A percentile compares a stretch with the other conserved stretches of the same genome.
These are phyloP conservation scores for Cinclus mexicanus DNA, from an alignment of 2,113 vertebrate species.

Conservation along the genomic window DNA sequence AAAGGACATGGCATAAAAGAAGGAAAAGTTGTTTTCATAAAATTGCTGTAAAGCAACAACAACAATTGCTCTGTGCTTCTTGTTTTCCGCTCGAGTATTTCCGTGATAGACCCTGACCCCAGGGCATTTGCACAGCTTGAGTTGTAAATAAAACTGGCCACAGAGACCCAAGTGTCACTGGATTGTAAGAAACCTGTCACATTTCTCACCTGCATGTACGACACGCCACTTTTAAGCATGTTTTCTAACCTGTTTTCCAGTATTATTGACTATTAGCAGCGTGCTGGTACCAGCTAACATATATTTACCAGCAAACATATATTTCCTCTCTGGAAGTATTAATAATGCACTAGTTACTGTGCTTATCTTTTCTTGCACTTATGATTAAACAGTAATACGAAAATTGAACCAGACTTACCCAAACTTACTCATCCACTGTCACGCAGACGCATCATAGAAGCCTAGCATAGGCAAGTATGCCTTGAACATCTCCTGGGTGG, in stretches of 20 bases:
- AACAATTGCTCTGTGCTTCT: too few species aligned
- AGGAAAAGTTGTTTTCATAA: neutral
- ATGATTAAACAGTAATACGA: rapidly evolving
- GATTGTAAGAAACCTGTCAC: neutral
- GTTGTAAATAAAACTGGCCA: neutral
- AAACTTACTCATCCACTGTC: too few species aligned
- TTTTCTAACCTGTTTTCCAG: neutral
- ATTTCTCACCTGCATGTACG: neutral
- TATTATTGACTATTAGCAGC: neutral
- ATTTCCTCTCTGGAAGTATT: neutral
- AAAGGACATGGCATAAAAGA: rapidly evolving
- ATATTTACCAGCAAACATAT: neutral
- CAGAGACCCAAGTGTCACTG: neutral
- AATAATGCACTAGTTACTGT: neutral
- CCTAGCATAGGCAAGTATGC: rapidly evolving
- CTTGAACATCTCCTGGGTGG: rapidly evolving
- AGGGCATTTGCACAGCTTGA: rapidly evolving
- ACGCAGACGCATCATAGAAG: rapidly evolving
- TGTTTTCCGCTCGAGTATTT: neutral
- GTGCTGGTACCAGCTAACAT: neutral
- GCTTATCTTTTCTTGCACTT: neutral
- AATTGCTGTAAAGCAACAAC: neutral
- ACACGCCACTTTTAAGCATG: rapidly evolving
- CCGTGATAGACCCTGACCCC: rapidly evolving
- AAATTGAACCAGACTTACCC: neutral